Conservation (phyloP, 2,888 invertebrate species). For the Branchipolynoe longqiensis region DNA sequence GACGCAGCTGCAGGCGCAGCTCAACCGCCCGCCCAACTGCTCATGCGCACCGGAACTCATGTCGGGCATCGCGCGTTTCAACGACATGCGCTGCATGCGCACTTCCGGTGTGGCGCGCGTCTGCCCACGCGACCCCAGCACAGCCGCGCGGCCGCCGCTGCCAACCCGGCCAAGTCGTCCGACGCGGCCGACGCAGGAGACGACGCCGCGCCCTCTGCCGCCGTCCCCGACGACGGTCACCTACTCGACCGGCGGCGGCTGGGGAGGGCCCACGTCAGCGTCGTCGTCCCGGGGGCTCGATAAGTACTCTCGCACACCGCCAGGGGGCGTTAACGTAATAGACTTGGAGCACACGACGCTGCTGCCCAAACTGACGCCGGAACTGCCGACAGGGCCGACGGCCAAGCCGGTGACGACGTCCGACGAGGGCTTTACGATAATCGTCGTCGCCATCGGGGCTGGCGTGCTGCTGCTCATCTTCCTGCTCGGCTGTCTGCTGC, state of each 20-base stretch:
- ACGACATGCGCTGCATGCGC: not conserved
- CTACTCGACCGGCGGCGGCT: not conserved
- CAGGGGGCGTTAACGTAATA: conserved; percentile 4
- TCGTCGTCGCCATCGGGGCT: conserved; percentile 40
- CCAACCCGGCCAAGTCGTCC: not conserved
- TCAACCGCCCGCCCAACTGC: conserved; percentile 36
- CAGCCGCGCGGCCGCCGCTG: no score
- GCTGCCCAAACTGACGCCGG: not conserved
- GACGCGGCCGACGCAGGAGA: not conserved
- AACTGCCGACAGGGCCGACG: conserved; percentile 12
- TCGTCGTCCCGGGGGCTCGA: not conserved
- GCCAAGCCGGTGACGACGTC: conserved; percentile 20
- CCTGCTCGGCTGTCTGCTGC: conserved; percentile 34
- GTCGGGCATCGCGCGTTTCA: not conserved
- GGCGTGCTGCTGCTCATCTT: conserved; percentile 45
- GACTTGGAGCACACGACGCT: not conserved
- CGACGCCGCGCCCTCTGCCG: conserved; percentile 1
- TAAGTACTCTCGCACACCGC: not conserved
- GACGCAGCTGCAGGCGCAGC: not conserved
- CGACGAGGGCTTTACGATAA: conserved; percentile 38
- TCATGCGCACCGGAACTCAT: conserved; percentile 49
- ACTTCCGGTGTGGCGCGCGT: not conserved
- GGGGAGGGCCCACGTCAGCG: conserved; percentile 9
- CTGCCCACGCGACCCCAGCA: conserved; percentile 6
- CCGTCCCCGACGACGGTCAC: conserved; percentile 20